Evolutionary conservation across 2,797 vertebrate species (phyloP).

Genomic region (Psittacula echo): DNA sequence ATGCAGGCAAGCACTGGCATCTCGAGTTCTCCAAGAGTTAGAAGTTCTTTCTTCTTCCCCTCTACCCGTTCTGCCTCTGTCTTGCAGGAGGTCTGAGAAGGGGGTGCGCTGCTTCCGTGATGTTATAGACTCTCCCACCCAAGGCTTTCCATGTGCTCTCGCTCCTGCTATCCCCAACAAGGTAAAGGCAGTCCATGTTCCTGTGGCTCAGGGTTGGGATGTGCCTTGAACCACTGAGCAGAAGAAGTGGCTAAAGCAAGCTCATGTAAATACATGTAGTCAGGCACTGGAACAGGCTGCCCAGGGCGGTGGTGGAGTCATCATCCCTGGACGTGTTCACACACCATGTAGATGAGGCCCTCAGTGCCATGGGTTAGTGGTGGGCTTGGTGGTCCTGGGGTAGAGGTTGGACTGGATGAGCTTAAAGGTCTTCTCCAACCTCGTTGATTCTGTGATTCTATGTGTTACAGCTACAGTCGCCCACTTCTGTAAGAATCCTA

Average conservation of each 20-base stretch:
- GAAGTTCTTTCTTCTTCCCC: not conserved
- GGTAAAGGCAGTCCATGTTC: slow-evolving; percentile 35
- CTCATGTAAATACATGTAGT: accelerated
- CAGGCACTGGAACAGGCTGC: not conserved
- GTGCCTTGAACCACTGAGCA: not conserved
- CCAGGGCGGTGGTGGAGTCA: not conserved
- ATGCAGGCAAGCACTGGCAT: not conserved
- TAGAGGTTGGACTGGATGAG: not conserved
- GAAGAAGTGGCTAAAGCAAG: not conserved
- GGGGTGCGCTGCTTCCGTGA: not conserved
- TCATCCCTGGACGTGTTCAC: not conserved
- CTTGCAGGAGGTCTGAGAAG: slow-evolving; percentile 57
- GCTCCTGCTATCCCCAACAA: slow-evolving; percentile 52
- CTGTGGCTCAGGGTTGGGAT: not conserved
- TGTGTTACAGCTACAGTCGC: not conserved
- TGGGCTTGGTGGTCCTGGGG: not conserved
- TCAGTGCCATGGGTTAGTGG: not conserved
- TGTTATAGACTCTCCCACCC: slow-evolving; percentile 28
- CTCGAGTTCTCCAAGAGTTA: not conserved
- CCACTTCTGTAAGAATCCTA: not conserved
- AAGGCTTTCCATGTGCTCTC: slow-evolving; percentile 45
- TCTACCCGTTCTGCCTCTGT: not conserved
- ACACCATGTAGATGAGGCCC: not conserved
- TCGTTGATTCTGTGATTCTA: not conserved
- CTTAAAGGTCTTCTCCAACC: not conserved